Evolutionary conservation across 1,140 invertebrate species (phyloP).

Genomic region (Lepidurus packardi): DNA sequence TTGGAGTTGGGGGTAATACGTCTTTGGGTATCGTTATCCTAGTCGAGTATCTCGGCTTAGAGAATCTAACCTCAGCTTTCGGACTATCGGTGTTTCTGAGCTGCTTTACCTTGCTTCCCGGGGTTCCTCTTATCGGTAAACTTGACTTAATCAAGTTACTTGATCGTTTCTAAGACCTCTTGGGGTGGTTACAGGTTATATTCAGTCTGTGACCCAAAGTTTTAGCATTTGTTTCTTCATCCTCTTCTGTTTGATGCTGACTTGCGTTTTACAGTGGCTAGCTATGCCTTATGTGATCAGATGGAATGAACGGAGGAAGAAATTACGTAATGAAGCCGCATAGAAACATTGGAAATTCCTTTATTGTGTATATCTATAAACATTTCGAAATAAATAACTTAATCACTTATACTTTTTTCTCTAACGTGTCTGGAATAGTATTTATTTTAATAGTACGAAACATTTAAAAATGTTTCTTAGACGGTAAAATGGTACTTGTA

Average conservation of each 20-base stretch:
- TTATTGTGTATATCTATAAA: no score
- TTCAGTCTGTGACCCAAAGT: conserved; percentile 29
- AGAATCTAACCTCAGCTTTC: conserved; percentile 33
- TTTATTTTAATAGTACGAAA: no score
- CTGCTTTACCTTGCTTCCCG: conserved; percentile 26
- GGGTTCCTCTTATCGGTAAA: conserved; percentile 33
- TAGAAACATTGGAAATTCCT: not conserved
- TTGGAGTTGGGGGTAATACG: conserved; percentile 34
- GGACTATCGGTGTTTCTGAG: conserved; percentile 31
- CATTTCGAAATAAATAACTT: no score
- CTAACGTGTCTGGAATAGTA: no score
- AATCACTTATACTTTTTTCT: no score
- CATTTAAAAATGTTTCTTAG: no score
- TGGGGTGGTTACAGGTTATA: conserved; percentile 19
- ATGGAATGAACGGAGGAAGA: conserved; percentile 6
- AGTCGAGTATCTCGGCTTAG: conserved; percentile 33
- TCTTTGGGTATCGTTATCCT: conserved; percentile 31
- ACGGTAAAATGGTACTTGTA: no score
- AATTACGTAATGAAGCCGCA: not conserved
- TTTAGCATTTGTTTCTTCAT: conserved; percentile 28
- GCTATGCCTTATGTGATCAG: conserved; percentile 25
- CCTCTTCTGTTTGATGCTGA: not conserved
- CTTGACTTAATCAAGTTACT: not conserved
- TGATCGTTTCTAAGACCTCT: not conserved
- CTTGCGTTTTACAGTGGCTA: conserved; percentile 26